Evolutionary conservation across 2,888 invertebrate species (phyloP), one percentile per base, ranked within the genome.

Genomic region (Syritta pipiens): DNA sequence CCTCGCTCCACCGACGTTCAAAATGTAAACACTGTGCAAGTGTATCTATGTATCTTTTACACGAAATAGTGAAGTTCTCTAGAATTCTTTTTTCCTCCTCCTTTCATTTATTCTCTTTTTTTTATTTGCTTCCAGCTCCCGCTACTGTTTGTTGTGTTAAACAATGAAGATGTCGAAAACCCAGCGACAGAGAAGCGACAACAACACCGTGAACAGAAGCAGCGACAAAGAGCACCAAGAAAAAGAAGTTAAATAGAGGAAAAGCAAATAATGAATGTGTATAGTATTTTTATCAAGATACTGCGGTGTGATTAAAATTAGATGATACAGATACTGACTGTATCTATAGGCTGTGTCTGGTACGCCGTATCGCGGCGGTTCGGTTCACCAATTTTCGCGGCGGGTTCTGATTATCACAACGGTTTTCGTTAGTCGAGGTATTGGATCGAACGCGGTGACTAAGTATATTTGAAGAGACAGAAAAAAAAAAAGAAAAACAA

Each of bases 261-360:
- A 77, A 59, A 42, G 10, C 72, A 77, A 77, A 77, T 72, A 77
- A 65, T 46, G 59, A 55, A 17, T 40, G 44, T 65, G 51, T 63
- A 22, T 57, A 69, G 62, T 63, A 57, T 37, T 69, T 76, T 69
- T 59, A 63, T 57, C 57, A 63, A 63, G 63, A 69, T 44, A 71
- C 57, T 44, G 53, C 59, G 44, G 51, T 51, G 63, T 49, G 76
- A 76, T 69, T 76, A 76, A 77, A 77, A 71, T 72, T 77, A 71
- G 71, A 65, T 53, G 65, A 65, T 40, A 46, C 32, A 55, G 51
- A 37, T 37, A 37, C 37, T n/a, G n/a, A n/a, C n/a, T 2, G 49
- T 51, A 35, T 40, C 59, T 28, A 28, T 32, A 35, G 17, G 14
- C 37, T 17, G 37, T n/a, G n/a, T n/a, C n/a, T n/a, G n/a, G n/a